phyloP scores from a whole-genome alignment of 2,113 vertebrate species.

The Micromys minutus region DNA sequence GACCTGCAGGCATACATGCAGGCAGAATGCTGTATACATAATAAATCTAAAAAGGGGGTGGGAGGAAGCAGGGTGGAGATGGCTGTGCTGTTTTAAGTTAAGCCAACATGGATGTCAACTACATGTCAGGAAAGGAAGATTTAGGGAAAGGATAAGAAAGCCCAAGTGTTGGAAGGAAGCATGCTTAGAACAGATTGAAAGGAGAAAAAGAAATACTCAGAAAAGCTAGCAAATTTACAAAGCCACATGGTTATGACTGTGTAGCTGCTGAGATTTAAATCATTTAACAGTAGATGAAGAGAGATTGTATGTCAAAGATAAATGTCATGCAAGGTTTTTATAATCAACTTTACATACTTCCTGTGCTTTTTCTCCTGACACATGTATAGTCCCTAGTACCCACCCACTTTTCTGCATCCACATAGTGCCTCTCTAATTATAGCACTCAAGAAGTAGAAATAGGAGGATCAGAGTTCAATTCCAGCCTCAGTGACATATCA shows the following conservation, averaged over 20 bases:
- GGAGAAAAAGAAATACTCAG: not conserved
- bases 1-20: no score
- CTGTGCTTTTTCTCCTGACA: accelerated
- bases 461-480: not conserved
- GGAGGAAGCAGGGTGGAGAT: not conserved
- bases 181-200: not conserved
- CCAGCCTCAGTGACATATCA: not conserved
- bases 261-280: not conserved
- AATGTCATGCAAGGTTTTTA: not conserved
- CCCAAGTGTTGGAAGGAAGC: not conserved
- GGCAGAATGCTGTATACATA: no score
- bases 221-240: not conserved
- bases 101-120: not conserved
- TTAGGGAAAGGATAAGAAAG: not conserved
- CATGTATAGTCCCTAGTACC: not conserved
- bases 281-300: not conserved
- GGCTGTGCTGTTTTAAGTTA: not conserved
- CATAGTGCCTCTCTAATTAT: not conserved
- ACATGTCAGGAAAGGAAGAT: not conserved
- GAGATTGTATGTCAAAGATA: not conserved
- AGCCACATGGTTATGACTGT: no score
- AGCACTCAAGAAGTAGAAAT: not conserved
- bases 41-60: no score
- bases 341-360: not conserved
- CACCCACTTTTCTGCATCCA: not conserved